phyloP scores from a whole-genome alignment of 2,797 vertebrate genomes.

The Sus cebifrons region DNA sequence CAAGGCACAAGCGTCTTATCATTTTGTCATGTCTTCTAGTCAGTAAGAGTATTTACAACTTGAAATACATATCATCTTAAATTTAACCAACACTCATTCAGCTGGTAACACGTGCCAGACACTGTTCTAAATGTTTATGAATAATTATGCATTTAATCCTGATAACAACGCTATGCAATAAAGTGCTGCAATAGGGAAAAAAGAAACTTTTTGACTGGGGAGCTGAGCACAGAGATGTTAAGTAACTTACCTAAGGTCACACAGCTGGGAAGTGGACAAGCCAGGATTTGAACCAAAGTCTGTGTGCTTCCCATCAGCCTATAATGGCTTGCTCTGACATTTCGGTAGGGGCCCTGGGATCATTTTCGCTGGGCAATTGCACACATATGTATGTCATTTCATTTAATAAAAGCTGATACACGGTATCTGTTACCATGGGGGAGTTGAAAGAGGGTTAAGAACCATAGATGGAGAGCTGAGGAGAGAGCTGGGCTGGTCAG shows the following conservation, averaged over 20 bases:
- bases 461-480: neutral
- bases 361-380: neutral
- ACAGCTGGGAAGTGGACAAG: neutral
- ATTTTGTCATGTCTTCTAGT: neutral
- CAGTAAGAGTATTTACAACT: neutral
- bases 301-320: neutral
- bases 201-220: neutral
- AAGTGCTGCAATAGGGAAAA: neutral
- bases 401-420: neutral
- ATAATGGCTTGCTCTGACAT: neutral
- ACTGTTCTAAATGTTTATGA: constrained; percentile 13
- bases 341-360: neutral
- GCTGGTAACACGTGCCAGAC: neutral
- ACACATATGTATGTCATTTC: neutral
- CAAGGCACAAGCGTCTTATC: neutral
- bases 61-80: constrained; percentile 17
- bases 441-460: neutral
- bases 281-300: neutral
- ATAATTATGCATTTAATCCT: neutral
- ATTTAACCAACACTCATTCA: constrained; percentile 31
- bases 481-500: neutral
- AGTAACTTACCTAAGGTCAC: constrained; percentile 22
- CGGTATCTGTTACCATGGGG: neutral
- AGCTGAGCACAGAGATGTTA: constrained; percentile 4
- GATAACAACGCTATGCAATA: neutral